phyloP scores from a whole-genome alignment of 1,140 invertebrate genomes.

The Drosophila seguyi region DNA sequence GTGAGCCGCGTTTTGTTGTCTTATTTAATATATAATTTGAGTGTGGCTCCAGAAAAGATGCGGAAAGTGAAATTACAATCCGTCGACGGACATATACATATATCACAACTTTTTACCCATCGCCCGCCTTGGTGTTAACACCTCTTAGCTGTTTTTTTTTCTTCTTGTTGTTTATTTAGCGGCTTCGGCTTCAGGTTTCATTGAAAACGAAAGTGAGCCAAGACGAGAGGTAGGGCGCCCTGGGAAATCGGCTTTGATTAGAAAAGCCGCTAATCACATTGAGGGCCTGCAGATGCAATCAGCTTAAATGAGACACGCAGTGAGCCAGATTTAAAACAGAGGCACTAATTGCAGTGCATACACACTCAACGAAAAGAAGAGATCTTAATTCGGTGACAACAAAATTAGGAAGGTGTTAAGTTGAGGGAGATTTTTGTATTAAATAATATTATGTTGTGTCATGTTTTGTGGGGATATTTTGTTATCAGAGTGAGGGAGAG shows the following conservation, averaged over 20 bases:
- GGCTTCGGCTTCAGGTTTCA: constrained; percentile 57
- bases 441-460: constrained; percentile 17
- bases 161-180: constrained; percentile 33
- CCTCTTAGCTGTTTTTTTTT: constrained; percentile 45
- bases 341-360: constrained; percentile 50
- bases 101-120: constrained; percentile 36
- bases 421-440: constrained; percentile 4
- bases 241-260: constrained; percentile 55
- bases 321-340: constrained; percentile 32
- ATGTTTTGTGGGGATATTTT: background rate
- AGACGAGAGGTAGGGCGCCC: constrained; percentile 7
- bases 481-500: background rate
- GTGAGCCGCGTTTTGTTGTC: constrained; percentile 35
- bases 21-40: constrained; percentile 67
- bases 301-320: constrained; percentile 40
- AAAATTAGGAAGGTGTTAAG: background rate
- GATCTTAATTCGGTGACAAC: constrained; percentile 4
- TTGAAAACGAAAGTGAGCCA: constrained; percentile 78
- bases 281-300: constrained; percentile 37
- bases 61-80: constrained; percentile 79
- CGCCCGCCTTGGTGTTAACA: constrained; percentile 55
- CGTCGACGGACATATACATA: constrained; percentile 17
- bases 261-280: constrained; percentile 67
- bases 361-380: background rate
- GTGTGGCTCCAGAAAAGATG: constrained; percentile 66